Conservation (phyloP, 2,888 invertebrate genomes). For the Erebia epiphron region DNA sequence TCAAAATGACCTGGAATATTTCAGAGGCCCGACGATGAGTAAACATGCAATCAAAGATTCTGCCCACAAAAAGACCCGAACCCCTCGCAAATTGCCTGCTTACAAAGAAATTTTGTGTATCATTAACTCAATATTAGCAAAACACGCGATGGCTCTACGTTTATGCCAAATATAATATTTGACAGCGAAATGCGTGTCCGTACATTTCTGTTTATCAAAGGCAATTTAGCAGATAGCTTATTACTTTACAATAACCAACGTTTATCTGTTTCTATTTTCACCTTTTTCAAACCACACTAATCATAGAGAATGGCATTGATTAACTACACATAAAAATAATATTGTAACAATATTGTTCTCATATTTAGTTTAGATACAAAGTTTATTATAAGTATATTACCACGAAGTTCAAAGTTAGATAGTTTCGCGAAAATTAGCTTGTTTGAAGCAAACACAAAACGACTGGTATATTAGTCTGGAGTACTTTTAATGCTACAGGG, state of each 20-base stretch:
- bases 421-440: not conserved
- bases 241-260: not conserved
- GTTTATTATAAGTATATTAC: not conserved
- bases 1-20: slow-evolving; percentile 26
- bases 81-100: slow-evolving; percentile 37
- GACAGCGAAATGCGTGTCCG: slow-evolving; percentile 3
- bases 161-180: slow-evolving; percentile 16
- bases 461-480: slow-evolving; percentile 8
- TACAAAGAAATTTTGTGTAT: slow-evolving; percentile 31
- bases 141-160: slow-evolving; percentile 48
- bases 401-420: not conserved
- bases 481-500: slow-evolving; percentile 1
- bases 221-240: too few species aligned
- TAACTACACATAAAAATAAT: not conserved
- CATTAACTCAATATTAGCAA: slow-evolving; percentile 44
- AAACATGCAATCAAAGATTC: slow-evolving; percentile 28
- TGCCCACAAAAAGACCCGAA: slow-evolving; percentile 35
- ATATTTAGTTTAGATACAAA: not conserved
- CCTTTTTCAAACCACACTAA: not conserved
- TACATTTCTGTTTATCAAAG: not conserved
- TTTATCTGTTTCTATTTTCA: not conserved
- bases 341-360: not conserved
- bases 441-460: slow-evolving; percentile 1
- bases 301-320: not conserved
- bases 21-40: slow-evolving; percentile 21